Evolutionary conservation across 2,888 invertebrate species (phyloP).

Genomic region (Neria commutata): DNA sequence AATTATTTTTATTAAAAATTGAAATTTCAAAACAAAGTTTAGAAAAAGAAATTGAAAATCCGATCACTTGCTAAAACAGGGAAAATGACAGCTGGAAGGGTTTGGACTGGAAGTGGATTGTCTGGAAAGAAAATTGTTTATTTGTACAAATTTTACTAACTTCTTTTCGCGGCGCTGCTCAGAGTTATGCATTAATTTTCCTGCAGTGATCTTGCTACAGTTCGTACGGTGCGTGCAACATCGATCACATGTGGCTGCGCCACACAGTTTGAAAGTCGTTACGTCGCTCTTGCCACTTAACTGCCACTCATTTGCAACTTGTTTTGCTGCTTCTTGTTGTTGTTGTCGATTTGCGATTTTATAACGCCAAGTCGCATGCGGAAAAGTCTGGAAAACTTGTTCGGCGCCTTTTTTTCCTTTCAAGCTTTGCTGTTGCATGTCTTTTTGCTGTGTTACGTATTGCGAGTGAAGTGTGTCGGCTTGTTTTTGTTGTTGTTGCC

Average conservation of each 20-base stretch:
- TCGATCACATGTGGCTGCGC: background rate
- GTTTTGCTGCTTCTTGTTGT: conserved; percentile 6
- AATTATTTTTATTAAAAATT: too few species aligned
- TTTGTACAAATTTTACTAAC: background rate
- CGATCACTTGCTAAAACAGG: too few species aligned
- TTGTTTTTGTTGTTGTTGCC: conserved; percentile 12
- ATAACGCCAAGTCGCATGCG: conserved; percentile 20
- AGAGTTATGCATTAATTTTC: conserved; percentile 17
- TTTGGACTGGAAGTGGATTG: too few species aligned
- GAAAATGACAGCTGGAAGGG: too few species aligned
- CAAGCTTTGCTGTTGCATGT: background rate
- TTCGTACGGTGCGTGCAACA: conserved; percentile 6
- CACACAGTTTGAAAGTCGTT: background rate
- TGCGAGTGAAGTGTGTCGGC: conserved; percentile 24
- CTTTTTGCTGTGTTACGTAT: conserved; percentile 3
- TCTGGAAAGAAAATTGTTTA: too few species aligned
- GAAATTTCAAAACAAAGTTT: too few species aligned
- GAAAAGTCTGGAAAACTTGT: conserved; percentile 38
- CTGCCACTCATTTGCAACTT: background rate
- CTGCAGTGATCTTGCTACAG: conserved; percentile 33
- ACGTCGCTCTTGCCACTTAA: background rate
- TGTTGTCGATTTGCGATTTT: conserved; percentile 19
- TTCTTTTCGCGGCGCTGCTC: background rate
- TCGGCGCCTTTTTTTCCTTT: conserved; percentile 11
- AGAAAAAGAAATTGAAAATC: too few species aligned